Percentiles rank a stretch among this genome's conserved stretches.
Conservation (phyloP, 1,140 invertebrate species). For the Coboldia fuscipes region DNA sequence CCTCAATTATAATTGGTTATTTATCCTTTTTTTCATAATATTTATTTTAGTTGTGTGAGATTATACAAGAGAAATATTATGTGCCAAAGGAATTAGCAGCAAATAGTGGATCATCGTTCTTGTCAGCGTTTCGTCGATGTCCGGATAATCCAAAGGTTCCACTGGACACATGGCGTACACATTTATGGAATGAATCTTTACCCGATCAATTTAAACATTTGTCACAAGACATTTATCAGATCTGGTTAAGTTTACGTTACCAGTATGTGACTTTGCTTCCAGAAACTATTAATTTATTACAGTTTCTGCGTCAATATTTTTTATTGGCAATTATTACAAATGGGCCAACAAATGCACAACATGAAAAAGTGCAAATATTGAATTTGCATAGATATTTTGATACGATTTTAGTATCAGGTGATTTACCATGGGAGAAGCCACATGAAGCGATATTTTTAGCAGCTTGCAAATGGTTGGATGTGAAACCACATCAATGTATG, state of each 20-base stretch:
- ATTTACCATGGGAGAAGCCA: slow-evolving; percentile 66
- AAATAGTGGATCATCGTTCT: slow-evolving; percentile 36
- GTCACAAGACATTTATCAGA: slow-evolving; percentile 41
- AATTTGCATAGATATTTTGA: slow-evolving; percentile 49
- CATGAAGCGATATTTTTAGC: slow-evolving; percentile 52
- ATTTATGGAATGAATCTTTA: slow-evolving; percentile 52
- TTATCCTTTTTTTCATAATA: too few relatives aligned
- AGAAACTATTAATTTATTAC: slow-evolving; percentile 39
- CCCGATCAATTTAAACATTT: slow-evolving; percentile 47
- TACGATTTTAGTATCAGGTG: slow-evolving; percentile 55
- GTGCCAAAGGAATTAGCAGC: slow-evolving; percentile 34
- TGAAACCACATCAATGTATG: slow-evolving; percentile 46
- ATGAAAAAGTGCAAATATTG: slow-evolving; percentile 59
- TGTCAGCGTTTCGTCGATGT: slow-evolving; percentile 51
- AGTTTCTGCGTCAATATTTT: slow-evolving; percentile 34
- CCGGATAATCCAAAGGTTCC: slow-evolving; percentile 46
- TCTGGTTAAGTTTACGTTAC: slow-evolving; percentile 57
- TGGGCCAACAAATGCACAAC: slow-evolving; percentile 61
- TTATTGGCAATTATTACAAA: slow-evolving; percentile 60
- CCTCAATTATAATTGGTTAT: too few relatives aligned
- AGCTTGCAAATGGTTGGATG: slow-evolving; percentile 48
- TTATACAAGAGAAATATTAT: slow-evolving; percentile 40
- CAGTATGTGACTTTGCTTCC: slow-evolving; percentile 39
- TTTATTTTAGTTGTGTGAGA: slow-evolving; percentile 43
- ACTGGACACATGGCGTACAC: slow-evolving; percentile 49